phyloP scores from a whole-genome alignment of 2,888 invertebrate species.

The Morpho achilles region DNA sequence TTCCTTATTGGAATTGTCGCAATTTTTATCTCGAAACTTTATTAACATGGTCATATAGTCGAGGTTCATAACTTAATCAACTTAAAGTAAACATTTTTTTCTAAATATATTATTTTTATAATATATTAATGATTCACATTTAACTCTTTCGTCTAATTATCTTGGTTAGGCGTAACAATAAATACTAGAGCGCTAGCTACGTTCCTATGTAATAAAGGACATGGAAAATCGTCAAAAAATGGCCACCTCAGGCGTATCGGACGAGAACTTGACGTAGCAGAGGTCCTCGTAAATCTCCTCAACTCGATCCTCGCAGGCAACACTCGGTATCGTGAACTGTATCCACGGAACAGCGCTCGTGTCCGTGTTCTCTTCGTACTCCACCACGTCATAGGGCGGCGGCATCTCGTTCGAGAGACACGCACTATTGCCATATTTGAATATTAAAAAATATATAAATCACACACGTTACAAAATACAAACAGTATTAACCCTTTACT shows the following conservation, averaged over 20 bases:
- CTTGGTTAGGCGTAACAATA: no score
- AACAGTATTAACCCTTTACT: no score
- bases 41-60: no score
- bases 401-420: conserved; percentile 47
- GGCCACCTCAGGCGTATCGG: conserved; percentile 83
- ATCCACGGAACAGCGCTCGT: conserved; percentile 79
- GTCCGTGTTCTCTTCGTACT: conserved; percentile 48
- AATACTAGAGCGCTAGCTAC: not conserved
- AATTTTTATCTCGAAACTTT: no score
- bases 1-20: no score
- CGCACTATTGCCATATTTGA: conserved; percentile 36
- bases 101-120: not conserved
- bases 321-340: conserved; percentile 83
- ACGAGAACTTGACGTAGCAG: conserved; percentile 90
- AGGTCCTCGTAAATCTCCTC: conserved; percentile 93
- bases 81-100: not conserved
- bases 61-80: no score
- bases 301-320: conserved; percentile 81
- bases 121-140: not conserved
- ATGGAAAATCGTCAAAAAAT: not conserved
- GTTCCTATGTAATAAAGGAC: conserved; percentile 3
- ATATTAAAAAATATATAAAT: no score
- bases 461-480: no score
- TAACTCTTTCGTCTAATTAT: no score
- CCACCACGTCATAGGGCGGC: conserved; percentile 42